Base-by-base conservation (phyloP, 2,888 invertebrate genomes). In the Taphrorychus bicolor region DNA sequence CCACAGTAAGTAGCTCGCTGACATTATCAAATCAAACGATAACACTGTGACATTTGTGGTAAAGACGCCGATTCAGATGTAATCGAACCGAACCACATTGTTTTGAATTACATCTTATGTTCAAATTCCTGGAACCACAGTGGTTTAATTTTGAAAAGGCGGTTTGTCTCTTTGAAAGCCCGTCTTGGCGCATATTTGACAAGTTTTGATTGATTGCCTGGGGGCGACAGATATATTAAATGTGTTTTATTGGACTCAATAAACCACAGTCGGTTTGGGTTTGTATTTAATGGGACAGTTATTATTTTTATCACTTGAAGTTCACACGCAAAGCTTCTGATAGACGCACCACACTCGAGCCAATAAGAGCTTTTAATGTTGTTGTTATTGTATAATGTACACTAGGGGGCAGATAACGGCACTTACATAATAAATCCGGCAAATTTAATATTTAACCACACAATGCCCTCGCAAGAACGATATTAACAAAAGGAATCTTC, bases 1-100 rank as follows among this genome's bases (percentile, higher is more conserved):
- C 48, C 17, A 23, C 49, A 54, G 21, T 60, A 66, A 66, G 66
- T 59, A 66, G 66, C 56, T 59, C 51, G 53, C 32, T 60, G 59
- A 66, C 59, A 54, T 49, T 66, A 66, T 66, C 66, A 42, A 17
- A 22, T 45, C 23, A 24, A 59, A 66, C 49, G 66, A 66, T 66
- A 66, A 66, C 59, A 65, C 19, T 32, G 42, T 54, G 54, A 62
- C 63, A 63, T 63, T 54, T 54, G 32, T 32, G 5, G 54, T 32
- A 54, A 54, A 48, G 56, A 42, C 32, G 56, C 54, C 62, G 62
- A 48, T 21, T 23, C 42, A 42, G 14, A 61, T 23, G 53, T 53
- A 45, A 54, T 19, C 45, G 41, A 19, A 17, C 11, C 23, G 5
- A 24, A 41, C 5, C 9, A 5, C 42, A 54, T 61, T 61, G 41